phyloP scores from a whole-genome alignment of 2,797 vertebrate genomes.

The Sebastes paucispinis region DNA sequence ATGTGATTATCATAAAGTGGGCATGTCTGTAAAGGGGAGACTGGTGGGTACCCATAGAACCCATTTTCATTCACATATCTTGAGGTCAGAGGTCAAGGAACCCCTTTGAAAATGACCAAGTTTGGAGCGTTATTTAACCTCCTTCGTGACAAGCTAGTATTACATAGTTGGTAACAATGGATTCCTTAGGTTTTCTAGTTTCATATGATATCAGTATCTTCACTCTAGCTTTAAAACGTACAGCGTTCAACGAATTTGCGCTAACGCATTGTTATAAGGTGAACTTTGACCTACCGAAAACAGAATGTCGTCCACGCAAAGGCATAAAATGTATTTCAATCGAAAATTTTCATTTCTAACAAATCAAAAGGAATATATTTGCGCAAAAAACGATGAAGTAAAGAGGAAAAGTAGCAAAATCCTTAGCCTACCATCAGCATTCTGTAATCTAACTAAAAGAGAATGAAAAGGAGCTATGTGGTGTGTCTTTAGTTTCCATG shows the following conservation, averaged over 20 bases:
- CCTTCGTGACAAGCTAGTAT: no score
- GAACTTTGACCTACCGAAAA: neutral
- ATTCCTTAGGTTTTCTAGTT: no score
- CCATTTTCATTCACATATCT: no score
- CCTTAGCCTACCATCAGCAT: neutral
- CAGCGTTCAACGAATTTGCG: no score
- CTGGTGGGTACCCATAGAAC: no score
- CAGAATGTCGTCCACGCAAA: fast-evolving
- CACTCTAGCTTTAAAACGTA: no score
- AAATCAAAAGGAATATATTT: neutral
- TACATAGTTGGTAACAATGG: fast-evolving
- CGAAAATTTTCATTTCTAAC: neutral
- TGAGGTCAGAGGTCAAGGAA: no score
- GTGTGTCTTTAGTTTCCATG: constrained; percentile 38
- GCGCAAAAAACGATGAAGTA: neutral
- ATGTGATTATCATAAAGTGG: no score
- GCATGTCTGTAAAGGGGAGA: no score
- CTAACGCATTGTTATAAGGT: no score
- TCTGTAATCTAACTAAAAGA: neutral
- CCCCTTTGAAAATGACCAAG: fast-evolving
- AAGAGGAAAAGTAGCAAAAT: neutral
- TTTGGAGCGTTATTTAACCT: no score
- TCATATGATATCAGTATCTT: no score
- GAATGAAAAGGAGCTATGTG: neutral
- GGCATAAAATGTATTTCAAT: neutral